Base-by-base conservation (phyloP, 2,888 invertebrate genomes). In the Chirona hameri region DNA sequence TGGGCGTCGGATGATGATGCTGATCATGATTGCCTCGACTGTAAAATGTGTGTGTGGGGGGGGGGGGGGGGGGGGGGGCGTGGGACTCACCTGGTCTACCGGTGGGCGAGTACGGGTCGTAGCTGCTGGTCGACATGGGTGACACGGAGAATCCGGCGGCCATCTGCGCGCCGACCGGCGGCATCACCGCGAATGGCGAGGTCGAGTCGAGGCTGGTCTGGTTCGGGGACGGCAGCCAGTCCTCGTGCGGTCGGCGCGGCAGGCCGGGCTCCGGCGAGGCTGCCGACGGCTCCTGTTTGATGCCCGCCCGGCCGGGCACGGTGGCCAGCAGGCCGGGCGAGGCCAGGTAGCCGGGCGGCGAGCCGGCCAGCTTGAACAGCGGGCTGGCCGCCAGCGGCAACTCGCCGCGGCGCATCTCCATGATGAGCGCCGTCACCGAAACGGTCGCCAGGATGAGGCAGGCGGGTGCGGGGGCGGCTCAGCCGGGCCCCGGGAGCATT, bases 41-140 rank as follows among this genome's bases (percentile, higher is more conserved):
- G 39, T 7, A 5, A 5, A 39, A 39, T 7, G 39, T 39, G 39
- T 2, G 7, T 7, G 39, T 39, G 4, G 10, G 14, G 39, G 39
- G 7, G 4, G 39, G 2, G 4, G 10, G 14, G n/a, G n/a, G n/a
- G n/a, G n/a, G n/a, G n/a, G n/a, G 39, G 39, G 7, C 39, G 39
- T 39, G 4, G 10, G 14, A 52, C 80, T 48, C 27, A 80, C 80
- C 80, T 80, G n/a, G 80, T n/a, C 27, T 48, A 27, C 27, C 80
- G 27, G 80, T 27, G 85, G 95, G 95, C 90, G 95, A 95, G 89
- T 95, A 95, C 3, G 95, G 94, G 86, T 95, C 95, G 90, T 95
- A 95, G 91, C 95, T 95, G 88, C 94, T 93, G 29, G 94, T 93
- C 82, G 94, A 95, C 90, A 95, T 92, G 85, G 95, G 95, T 29